phyloP scores from a whole-genome alignment of 2,888 invertebrate species.

The Trichogramma dendrolimi region DNA sequence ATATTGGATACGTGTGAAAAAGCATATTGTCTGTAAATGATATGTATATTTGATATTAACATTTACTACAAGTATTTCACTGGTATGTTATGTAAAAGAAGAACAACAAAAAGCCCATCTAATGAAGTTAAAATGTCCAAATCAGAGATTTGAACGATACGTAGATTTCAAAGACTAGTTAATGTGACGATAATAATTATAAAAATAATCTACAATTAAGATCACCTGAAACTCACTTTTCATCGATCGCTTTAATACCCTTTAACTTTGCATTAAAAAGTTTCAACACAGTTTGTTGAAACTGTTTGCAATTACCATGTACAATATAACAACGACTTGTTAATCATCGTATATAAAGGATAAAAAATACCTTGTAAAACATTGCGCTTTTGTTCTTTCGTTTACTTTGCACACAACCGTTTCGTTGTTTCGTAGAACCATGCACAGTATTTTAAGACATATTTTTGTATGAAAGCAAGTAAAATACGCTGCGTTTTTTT shows the following conservation, averaged over 20 bases:
- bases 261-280: conserved; percentile 8
- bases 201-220: conserved; percentile 9
- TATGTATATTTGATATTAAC: background rate
- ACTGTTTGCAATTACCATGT: too few relatives aligned
- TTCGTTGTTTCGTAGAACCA: conserved; percentile 29
- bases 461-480: conserved; percentile 6
- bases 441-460: conserved; percentile 18
- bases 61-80: background rate
- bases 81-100: background rate
- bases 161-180: conserved; percentile 14
- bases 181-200: conserved; percentile 20
- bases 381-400: conserved; percentile 12
- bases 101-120: too few relatives aligned
- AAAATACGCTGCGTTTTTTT: background rate
- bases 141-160: too few relatives aligned
- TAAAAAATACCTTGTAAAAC: conserved; percentile 27
- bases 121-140: too few relatives aligned
- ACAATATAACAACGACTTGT: conserved; percentile 17
- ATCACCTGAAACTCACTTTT: too few relatives aligned
- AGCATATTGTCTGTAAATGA: background rate
- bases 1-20: background rate
- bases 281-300: background rate
- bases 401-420: conserved; percentile 4
- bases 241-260: too few relatives aligned
- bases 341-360: conserved; percentile 11